Conservation (phyloP, 2,797 vertebrate genomes). For the Remorina albescens region DNA sequence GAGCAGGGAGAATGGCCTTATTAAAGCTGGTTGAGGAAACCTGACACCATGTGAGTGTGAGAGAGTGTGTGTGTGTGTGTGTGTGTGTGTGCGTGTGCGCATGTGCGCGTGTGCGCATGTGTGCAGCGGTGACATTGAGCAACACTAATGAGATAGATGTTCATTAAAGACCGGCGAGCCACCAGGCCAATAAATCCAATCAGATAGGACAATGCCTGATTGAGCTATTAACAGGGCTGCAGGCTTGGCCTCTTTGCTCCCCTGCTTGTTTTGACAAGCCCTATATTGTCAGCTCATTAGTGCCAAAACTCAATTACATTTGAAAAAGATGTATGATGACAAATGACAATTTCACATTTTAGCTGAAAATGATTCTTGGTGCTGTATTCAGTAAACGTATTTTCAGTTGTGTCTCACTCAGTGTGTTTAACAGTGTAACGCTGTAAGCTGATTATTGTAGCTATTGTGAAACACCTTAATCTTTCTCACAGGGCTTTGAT, state of each 20-base stretch:
- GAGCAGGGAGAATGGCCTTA: slow-evolving; percentile 71
- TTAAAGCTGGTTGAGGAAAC: slow-evolving; percentile 67
- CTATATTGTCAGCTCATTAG: slow-evolving; percentile 73
- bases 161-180: slow-evolving; percentile 79
- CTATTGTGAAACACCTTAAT: not conserved
- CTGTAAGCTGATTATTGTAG: not conserved
- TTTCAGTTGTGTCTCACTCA: slow-evolving; percentile 22
- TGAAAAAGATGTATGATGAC: slow-evolving; percentile 65
- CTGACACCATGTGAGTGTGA: slow-evolving; percentile 34
- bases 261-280: slow-evolving; percentile 74
- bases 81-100: slow-evolving; percentile 26
- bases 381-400: slow-evolving; percentile 9
- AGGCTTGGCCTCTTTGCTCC: slow-evolving; percentile 62
- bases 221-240: slow-evolving; percentile 78
- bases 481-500: not conserved
- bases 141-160: slow-evolving; percentile 82
- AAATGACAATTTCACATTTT: slow-evolving; percentile 57
- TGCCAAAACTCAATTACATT: slow-evolving; percentile 65
- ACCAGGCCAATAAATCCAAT: slow-evolving; percentile 82
- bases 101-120: slow-evolving; percentile 40
- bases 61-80: slow-evolving; percentile 22
- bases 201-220: slow-evolving; percentile 77
- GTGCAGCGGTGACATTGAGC: slow-evolving; percentile 73
- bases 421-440: not conserved
- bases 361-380: slow-evolving; percentile 10